Base-by-base conservation (phyloP, 2,797 vertebrate species). In the Poecilia wingei region DNA sequence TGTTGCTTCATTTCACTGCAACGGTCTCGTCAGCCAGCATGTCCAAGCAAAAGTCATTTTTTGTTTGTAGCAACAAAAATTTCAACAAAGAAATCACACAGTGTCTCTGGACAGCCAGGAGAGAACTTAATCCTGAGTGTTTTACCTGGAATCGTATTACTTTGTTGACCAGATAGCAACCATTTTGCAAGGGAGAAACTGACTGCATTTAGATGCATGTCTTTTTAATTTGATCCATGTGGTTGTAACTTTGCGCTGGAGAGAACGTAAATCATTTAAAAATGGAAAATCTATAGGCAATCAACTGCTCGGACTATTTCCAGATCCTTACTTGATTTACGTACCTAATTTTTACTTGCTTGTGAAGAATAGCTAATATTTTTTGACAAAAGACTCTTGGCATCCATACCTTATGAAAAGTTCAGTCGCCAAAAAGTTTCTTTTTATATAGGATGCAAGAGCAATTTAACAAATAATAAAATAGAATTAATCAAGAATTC, bases 1-100 rank as follows among this genome's bases (percentile, higher is more conserved):
- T 75, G 76, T 74, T 70, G 72, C 69, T 82, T 74, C 36, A 80
- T 79, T 84, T 70, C 71, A 55, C 43, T 39, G n/a, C 25, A 33
- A 43, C 74, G 59, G 74, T 57, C 61, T 79, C 64, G 45, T 74
- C 79, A 75, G 77, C 41, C 31, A 49, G 31, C 31, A 75, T 64
- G 10, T 72, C 61, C 16, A 51, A 64, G 47, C 2, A 2, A 18
- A 28, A 47, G 45, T 31, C 39, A 81, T 78, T 84, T 82, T 78
- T 43, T 64, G 74, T 51, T 18, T 74, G 49, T 25, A 69, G 22
- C 57, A 74, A 31, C 39, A 74, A 61, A 36, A 20, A 33, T 8
- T 13, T 22, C 57, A 61, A 33, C 7, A 31, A 31, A 41, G 43
- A 57, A 61, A 31, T n/a, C 25, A 57, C 51, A 41, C 36, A 28